Conservation (phyloP, 2,113 vertebrate genomes). For the Nettapus auritus region DNA sequence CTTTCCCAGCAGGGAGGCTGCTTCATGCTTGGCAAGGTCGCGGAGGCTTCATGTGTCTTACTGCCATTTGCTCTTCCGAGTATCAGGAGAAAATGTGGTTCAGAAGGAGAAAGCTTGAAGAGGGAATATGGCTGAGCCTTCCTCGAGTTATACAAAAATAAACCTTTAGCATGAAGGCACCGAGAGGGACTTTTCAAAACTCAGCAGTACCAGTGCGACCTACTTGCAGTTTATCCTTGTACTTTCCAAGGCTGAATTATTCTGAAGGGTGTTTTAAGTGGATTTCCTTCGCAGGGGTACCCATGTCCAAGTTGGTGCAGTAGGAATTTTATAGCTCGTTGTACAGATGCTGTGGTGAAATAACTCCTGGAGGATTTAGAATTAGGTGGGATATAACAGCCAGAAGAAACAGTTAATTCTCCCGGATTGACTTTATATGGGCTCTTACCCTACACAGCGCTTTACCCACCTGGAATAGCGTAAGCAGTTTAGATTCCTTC, state of each 20-base stretch:
- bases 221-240: background rate
- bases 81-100: conserved; percentile 17
- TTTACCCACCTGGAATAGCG: conserved; percentile 50
- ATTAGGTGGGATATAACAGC: conserved; percentile 1
- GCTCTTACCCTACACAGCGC: conserved; percentile 21
- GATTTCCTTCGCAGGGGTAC: background rate
- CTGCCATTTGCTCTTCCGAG: background rate
- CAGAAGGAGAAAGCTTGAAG: background rate
- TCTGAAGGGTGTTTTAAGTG: background rate
- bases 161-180: background rate
- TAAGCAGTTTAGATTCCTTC: conserved; percentile 9
- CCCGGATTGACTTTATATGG: background rate
- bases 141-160: background rate
- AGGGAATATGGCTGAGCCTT: background rate
- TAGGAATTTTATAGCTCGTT: background rate
- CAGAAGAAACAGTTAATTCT: conserved; percentile 34
- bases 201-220: background rate
- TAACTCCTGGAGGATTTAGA: conserved; percentile 22
- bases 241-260: background rate
- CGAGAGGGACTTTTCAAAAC: background rate
- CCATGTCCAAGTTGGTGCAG: background rate
- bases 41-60: background rate
- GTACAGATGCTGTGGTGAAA: background rate
- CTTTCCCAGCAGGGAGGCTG: conserved; percentile 26
- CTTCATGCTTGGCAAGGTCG: background rate